Evolutionary conservation across 2,888 invertebrate genomes (phyloP), one percentile per base, ranked within the genome.

Genomic region (Neria commutata): DNA sequence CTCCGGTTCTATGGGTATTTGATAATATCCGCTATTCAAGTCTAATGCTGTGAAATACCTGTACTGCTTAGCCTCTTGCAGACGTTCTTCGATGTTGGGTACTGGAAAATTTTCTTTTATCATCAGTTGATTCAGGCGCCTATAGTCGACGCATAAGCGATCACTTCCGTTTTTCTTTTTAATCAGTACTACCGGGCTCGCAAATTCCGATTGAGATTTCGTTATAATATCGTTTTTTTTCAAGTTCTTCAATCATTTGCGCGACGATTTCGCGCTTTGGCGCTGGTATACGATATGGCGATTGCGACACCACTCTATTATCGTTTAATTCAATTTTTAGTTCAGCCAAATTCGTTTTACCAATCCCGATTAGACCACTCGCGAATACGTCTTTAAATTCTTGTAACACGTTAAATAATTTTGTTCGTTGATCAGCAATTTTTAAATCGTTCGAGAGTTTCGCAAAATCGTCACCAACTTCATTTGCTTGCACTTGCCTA

Each of bases 131-230:
- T 65, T 61, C 8, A 65, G 21, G 1, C 54, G 54, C 14, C 63
- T 53, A 34, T 58, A 60, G 11, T 62, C 63, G 1, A 57, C 46
- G 6, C 59, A 61, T 8, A 59, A 11, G n/a, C 62, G 45, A 21
- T 59, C 54, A 14, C 48, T 42, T 10, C 60, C 50, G 51, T 66
- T 25, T 29, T 62, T 60, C 34, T 61, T 63, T 50, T 62, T 64
- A 1, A 63, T 60, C 10, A 66, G 33, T 24, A 62, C 54, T 6
- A 64, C 62, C 5, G 62, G 64, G 17, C 64, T 66, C 1, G 61
- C 58, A 23, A 57, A 64, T 40, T 59, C 56, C 0, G 63, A 62
- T 34, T 53, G 57, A 2, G 63, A 63, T 23, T 55, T 21, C n/a
- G 2, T 17, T 16, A 64, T 58, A 1, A 66, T 62, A 16, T 62